Percentiles rank a stretch among this genome's conserved stretches.
phyloP scores from a whole-genome alignment of 1,140 invertebrate species.

The Potamilus streckersoni region DNA sequence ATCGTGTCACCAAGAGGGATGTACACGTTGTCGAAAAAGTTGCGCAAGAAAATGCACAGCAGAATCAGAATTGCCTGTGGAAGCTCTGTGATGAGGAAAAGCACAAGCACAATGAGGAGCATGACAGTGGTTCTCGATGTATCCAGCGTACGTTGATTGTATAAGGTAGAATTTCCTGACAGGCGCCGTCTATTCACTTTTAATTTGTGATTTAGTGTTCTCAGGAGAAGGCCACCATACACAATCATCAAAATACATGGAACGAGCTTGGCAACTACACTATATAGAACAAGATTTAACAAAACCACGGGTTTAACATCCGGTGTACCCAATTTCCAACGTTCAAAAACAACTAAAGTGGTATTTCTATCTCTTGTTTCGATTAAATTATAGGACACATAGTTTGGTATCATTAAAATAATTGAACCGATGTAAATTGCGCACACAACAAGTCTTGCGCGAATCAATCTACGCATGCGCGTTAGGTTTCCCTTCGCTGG shows the following conservation, averaged over 20 bases:
- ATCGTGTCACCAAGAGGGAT: slow-evolving; percentile 84
- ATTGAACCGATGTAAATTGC: slow-evolving; percentile 79
- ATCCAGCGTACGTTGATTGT: slow-evolving; percentile 61
- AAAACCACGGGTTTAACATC: slow-evolving; percentile 38
- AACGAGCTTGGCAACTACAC: slow-evolving; percentile 62
- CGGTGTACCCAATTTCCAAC: slow-evolving; percentile 37
- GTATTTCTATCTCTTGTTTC: slow-evolving; percentile 15
- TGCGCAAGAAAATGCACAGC: slow-evolving; percentile 48
- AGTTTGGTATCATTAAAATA: slow-evolving; percentile 82
- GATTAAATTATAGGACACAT: slow-evolving; percentile 59
- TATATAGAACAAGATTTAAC: slow-evolving; percentile 59
- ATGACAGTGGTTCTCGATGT: slow-evolving; percentile 91
- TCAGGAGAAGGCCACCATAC: slow-evolving; percentile 66
- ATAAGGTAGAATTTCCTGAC: slow-evolving; percentile 35
- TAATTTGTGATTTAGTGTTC: slow-evolving; percentile 57
- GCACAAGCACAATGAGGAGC: slow-evolving; percentile 85
- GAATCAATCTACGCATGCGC: slow-evolving; percentile 71
- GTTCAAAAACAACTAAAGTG: slow-evolving; percentile 36
- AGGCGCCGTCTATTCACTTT: slow-evolving; percentile 43
- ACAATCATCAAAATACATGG: slow-evolving; percentile 68
- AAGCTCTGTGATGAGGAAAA: slow-evolving; percentile 89
- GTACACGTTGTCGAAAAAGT: slow-evolving; percentile 61
- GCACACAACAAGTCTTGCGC: slow-evolving; percentile 80
- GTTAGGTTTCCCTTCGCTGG: slow-evolving; percentile 75
- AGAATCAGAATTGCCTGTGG: slow-evolving; percentile 74